phyloP scores from a whole-genome alignment of 2,888 invertebrate genomes.

The Geotrupes spiniger region DNA sequence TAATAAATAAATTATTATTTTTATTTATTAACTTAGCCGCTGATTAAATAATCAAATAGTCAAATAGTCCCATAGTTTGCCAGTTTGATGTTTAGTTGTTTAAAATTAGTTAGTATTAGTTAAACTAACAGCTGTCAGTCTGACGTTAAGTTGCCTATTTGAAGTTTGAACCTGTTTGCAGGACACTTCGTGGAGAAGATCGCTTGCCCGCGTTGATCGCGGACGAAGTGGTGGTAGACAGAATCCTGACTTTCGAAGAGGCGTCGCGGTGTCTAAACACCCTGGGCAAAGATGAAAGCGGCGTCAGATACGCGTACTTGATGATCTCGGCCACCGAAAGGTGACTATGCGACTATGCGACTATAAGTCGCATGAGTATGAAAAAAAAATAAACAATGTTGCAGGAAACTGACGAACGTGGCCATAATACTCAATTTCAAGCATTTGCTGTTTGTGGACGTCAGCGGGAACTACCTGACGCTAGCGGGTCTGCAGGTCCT shows the following conservation, averaged over 20 bases:
- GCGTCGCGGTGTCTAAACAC: slow-evolving; percentile 45
- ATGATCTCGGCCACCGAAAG: slow-evolving; percentile 53
- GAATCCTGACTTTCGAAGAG: slow-evolving; percentile 43
- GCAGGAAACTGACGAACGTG: slow-evolving; percentile 55
- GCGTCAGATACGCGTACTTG: slow-evolving; percentile 57
- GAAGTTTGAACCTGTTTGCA: no score
- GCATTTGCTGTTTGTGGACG: slow-evolving; percentile 58
- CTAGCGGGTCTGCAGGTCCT: slow-evolving; percentile 53
- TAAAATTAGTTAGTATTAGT: no score
- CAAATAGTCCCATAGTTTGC: no score
- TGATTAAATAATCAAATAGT: no score
- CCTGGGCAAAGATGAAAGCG: slow-evolving; percentile 49
- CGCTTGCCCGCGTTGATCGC: background rate
- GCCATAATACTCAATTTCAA: slow-evolving; percentile 52
- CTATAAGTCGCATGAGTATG: slow-evolving; percentile 25
- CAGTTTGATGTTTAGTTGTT: no score
- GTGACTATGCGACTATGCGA: slow-evolving; percentile 30
- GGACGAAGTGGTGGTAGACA: slow-evolving; percentile 35
- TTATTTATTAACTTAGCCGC: no score
- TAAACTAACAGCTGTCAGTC: no score
- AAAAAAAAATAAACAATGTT: slow-evolving; percentile 36
- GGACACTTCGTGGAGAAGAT: slow-evolving; percentile 10
- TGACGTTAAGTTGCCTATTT: no score
- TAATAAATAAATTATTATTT: no score
- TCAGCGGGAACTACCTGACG: slow-evolving; percentile 56